Conservation (phyloP, 2,797 vertebrate species). For the Salmo trutta region DNA sequence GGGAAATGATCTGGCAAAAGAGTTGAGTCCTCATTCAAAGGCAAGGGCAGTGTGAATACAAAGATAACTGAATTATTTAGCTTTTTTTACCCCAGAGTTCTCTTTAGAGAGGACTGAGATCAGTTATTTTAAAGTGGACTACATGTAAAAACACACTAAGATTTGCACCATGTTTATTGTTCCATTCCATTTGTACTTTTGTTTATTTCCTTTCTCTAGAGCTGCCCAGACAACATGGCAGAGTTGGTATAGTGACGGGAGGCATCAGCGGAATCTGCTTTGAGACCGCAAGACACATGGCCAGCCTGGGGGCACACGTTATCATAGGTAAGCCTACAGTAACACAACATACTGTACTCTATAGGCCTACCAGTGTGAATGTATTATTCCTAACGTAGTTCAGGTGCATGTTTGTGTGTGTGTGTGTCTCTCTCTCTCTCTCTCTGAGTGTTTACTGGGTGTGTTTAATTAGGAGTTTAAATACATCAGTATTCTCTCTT, state of each 20-base stretch:
- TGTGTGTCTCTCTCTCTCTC: neutral
- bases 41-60: too few species aligned
- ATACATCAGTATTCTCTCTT: neutral
- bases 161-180: neutral
- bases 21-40: too few species aligned
- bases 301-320: conserved; percentile 83
- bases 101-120: too few species aligned
- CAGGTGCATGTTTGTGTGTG: neutral
- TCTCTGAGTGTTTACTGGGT: neutral
- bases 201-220: conserved; percentile 60
- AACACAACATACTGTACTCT: conserved; percentile 40
- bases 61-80: too few species aligned
- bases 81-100: too few species aligned
- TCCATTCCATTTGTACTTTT: neutral
- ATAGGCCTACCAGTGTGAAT: neutral
- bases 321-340: conserved; percentile 84
- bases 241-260: conserved; percentile 90
- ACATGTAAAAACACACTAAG: too few species aligned
- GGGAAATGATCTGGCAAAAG: too few species aligned
- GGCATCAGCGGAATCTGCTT: conserved; percentile 87
- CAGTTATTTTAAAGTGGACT: too few species aligned
- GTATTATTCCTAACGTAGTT: neutral
- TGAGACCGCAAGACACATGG: conserved; percentile 81
- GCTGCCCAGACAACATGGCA: conserved; percentile 83
- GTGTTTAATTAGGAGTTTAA: neutral